Evolutionary conservation across 2,113 vertebrate species (phyloP).

Genomic region (Pica pica): DNA sequence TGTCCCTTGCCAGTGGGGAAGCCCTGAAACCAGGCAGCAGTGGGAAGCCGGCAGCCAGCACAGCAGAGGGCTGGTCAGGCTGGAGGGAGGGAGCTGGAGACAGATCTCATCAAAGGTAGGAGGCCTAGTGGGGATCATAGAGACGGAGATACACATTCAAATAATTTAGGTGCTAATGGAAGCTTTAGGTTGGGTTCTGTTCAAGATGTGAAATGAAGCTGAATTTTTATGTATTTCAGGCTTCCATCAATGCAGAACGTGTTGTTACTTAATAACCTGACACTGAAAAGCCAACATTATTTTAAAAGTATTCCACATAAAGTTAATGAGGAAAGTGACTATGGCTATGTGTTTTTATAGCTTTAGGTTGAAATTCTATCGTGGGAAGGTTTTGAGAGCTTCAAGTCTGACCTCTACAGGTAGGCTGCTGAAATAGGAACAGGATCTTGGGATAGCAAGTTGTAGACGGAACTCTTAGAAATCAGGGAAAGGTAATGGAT

Average conservation of each 20-base stretch:
- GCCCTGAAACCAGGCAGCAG: background rate
- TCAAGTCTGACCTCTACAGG: slow-evolving; percentile 85
- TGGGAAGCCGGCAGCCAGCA: background rate
- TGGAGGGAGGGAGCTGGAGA: background rate
- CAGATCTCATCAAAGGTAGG: slow-evolving; percentile 13
- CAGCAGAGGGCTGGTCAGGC: background rate
- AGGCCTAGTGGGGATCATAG: background rate
- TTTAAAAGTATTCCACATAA: background rate
- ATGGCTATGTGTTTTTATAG: background rate
- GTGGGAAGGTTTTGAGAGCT: slow-evolving; percentile 31
- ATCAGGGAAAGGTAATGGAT: background rate
- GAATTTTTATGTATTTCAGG: background rate
- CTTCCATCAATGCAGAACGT: background rate
- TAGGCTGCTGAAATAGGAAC: slow-evolving; percentile 27
- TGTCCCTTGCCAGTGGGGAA: background rate
- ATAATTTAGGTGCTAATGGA: slow-evolving; percentile 32
- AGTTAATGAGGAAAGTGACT: slow-evolving; percentile 1
- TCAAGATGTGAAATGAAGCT: background rate
- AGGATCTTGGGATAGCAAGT: background rate
- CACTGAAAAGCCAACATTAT: background rate
- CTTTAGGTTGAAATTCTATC: background rate
- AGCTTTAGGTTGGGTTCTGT: background rate
- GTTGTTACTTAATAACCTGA: background rate
- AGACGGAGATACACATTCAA: slow-evolving; percentile 1
- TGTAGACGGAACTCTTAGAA: background rate